phyloP scores from a whole-genome alignment of 2,113 vertebrate species.

The Tachuris rubrigastra region DNA sequence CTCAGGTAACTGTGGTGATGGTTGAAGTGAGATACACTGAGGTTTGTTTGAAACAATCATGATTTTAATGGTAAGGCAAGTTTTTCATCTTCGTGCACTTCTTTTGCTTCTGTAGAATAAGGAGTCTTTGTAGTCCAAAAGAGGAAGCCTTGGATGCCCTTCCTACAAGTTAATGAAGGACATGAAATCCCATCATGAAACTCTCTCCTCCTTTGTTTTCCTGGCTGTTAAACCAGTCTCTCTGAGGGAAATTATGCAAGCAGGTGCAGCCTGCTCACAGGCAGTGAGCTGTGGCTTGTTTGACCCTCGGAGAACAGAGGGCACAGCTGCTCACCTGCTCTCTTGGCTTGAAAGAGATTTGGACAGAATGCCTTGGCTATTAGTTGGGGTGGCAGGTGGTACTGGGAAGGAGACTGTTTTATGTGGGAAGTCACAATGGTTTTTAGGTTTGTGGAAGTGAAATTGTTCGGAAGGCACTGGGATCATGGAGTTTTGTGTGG shows the following conservation, averaged over 20 bases:
- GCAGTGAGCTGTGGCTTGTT: background rate
- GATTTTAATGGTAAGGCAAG: background rate
- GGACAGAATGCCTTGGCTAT: background rate
- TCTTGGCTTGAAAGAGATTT: background rate
- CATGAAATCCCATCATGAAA: background rate
- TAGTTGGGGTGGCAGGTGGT: background rate
- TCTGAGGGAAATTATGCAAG: background rate
- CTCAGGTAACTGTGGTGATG: background rate
- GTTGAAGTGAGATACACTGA: background rate
- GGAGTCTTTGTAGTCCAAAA: background rate
- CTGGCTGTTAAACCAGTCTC: background rate
- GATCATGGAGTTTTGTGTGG: background rate
- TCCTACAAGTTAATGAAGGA: background rate
- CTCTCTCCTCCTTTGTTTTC: background rate
- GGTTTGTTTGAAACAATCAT: background rate
- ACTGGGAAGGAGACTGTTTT: background rate
- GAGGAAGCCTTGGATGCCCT: background rate
- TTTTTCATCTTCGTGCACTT: background rate
- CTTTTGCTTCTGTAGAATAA: background rate
- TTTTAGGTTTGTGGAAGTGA: background rate
- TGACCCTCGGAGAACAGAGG: background rate
- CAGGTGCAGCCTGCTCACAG: background rate
- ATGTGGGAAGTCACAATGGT: background rate
- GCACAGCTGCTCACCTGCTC: background rate
- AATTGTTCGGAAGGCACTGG: background rate